phyloP scores from a whole-genome alignment of 1,140 invertebrate genomes.

The Pseudobourletiella spinata region DNA sequence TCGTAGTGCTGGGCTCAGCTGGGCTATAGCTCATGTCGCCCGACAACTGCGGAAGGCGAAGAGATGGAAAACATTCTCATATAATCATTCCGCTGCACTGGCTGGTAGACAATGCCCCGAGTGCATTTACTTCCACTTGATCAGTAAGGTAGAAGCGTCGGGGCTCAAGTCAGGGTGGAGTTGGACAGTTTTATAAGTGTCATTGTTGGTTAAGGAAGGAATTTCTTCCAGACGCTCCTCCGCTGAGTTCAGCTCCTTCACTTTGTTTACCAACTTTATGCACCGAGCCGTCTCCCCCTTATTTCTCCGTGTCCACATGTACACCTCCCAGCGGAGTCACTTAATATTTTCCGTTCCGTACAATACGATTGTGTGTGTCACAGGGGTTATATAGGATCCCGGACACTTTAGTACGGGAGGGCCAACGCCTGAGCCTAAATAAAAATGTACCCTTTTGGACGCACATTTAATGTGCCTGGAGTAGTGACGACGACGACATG shows the following conservation, averaged over 20 bases:
- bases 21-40: background rate
- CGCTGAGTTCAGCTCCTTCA: too few relatives aligned
- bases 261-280: background rate
- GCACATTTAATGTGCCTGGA: background rate
- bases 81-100: too few relatives aligned
- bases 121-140: too few relatives aligned
- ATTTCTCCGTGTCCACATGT: background rate
- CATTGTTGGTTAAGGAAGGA: slow-evolving; percentile 28
- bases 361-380: too few relatives aligned
- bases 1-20: background rate
- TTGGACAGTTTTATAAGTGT: slow-evolving; percentile 28
- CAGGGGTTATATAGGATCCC: background rate
- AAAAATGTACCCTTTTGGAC: background rate
- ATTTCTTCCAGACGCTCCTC: slow-evolving; percentile 8
- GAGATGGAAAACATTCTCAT: too few relatives aligned
- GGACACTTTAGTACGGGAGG: background rate
- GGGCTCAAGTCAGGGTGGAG: slow-evolving; percentile 21
- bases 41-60: background rate
- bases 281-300: background rate
- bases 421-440: background rate
- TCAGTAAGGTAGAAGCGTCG: background rate
- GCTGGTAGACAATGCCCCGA: too few relatives aligned
- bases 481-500: background rate
- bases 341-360: too few relatives aligned
- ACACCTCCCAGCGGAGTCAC: too few relatives aligned